A percentile compares a stretch with the other conserved stretches of the same genome.
Evolutionary conservation across 2,797 vertebrate genomes (phyloP).

Genomic region (Mus minutoides): DNA sequence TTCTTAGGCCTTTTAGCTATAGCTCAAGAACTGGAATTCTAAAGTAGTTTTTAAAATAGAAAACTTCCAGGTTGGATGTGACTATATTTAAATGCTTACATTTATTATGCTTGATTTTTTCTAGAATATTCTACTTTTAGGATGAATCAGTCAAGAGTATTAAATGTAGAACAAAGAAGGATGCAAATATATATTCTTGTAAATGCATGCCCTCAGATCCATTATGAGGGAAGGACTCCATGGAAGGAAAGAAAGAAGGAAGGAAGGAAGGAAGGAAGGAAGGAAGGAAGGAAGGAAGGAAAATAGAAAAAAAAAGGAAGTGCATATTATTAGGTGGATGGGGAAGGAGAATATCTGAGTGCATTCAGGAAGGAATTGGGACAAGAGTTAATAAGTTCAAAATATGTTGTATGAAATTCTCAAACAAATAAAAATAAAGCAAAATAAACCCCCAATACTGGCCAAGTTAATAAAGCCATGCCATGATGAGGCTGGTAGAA

Average conservation of each 20-base stretch:
- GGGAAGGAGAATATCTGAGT: not conserved
- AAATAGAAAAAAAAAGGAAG: not conserved
- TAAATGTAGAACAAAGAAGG: constrained; percentile 22
- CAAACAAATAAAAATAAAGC: not conserved
- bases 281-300: not conserved
- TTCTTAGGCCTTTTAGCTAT: not conserved
- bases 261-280: too few species aligned
- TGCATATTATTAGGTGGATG: not conserved
- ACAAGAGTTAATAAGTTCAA: not conserved
- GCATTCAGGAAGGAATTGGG: not conserved
- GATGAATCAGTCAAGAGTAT: constrained; percentile 48
- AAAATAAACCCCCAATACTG: not conserved
- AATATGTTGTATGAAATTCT: not conserved
- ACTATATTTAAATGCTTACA: constrained; percentile 58
- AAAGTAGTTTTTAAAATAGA: constrained; percentile 62
- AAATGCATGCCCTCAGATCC: constrained; percentile 14
- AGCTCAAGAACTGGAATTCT: constrained; percentile 60
- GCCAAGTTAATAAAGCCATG: constrained; percentile 67
- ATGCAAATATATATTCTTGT: constrained; percentile 15
- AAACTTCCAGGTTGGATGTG: constrained; percentile 31
- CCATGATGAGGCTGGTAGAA: constrained; percentile 51
- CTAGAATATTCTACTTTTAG: not conserved
- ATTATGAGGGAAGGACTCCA: not conserved
- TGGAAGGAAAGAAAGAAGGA: not conserved
- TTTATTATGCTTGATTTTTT: constrained; percentile 50